Base-by-base conservation (phyloP, 1,140 invertebrate genomes). In the Megalopta genalis region DNA sequence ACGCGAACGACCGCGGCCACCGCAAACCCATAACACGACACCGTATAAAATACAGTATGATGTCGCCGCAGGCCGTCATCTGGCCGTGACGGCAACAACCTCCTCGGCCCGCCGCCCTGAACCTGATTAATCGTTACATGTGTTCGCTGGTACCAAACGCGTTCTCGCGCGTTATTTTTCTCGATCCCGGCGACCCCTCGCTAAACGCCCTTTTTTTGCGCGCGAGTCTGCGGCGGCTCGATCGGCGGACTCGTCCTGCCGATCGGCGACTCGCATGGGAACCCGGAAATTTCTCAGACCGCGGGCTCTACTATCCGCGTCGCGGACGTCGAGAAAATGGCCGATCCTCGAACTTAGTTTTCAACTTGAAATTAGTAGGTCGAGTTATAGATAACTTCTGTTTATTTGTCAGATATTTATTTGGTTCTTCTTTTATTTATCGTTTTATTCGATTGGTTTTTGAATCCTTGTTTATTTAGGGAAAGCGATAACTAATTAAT, bases 101-200 rank as follows among this genome's bases (percentile, higher is more conserved):
- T 90, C 87, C 89, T 87, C 87, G 71, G 80, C 39, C 66, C 67
- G 73, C 85, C 81, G 65, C 76, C 68, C 86, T 84, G 86, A 87
- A 87, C 80, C 89, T 90, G 89, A 90, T 90, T 90, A 90, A 91
- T 90, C 85, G 88, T 82, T 82, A 77, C 88, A 90, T 82, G 84
- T 87, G 86, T 86, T 87, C 79, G 79, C 82, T 88, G 52, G 68
- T 32, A 32, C 32, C 42, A 80, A 73, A n/a, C n/a, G n/a, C 78
- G 67, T 64, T 74, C n/a, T n/a, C 69, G 75, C 63, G 82, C 76
- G 82, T 84, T 88, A 85, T 86, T 84, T 88, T 88, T 88, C 80
- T 49, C 62, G 71, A 73, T 68, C 69, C 73, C 67, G 66, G 69
- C 77, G 78, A 65, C 73, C 77, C 68, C 75, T 73, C 39, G 74